These are phyloP conservation scores for Sphaerophoria taeniata DNA, from an alignment of 2,888 invertebrate species.

Conservation along the genomic window DNA sequence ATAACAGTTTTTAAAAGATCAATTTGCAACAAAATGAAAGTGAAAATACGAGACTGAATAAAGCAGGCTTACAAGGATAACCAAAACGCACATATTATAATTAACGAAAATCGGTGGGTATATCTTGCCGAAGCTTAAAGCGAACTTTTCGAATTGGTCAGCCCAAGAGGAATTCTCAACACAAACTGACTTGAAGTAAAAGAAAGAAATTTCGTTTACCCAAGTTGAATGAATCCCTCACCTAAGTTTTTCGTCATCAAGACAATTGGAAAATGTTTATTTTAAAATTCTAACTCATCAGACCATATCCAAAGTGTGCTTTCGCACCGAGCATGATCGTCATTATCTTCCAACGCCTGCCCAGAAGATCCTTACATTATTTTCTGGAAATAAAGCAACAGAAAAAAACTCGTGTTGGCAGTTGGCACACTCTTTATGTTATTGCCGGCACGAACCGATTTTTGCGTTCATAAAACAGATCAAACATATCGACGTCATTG, in stretches of 20 bases:
- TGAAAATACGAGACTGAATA: too few relatives aligned
- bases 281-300: conserved; percentile 47
- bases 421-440: conserved; percentile 39
- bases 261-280: conserved; percentile 51
- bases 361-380: conserved; percentile 22
- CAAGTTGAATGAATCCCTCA: conserved; percentile 1
- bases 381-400: neutral
- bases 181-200: conserved; percentile 51
- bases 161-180: conserved; percentile 45
- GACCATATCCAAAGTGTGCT: conserved; percentile 27
- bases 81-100: too few relatives aligned
- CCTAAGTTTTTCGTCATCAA: conserved; percentile 47
- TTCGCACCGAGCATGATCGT: conserved; percentile 48
- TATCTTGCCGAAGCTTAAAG: neutral
- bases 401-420: neutral
- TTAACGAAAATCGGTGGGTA: too few relatives aligned
- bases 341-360: conserved; percentile 72
- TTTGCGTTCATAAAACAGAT: conserved; percentile 28
- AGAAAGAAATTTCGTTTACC: conserved; percentile 17
- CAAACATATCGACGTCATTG: conserved; percentile 52
- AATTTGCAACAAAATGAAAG: too few relatives aligned
- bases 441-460: conserved; percentile 14
- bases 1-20: too few relatives aligned
- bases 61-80: too few relatives aligned
- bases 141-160: conserved; percentile 38